Conservation (phyloP, 2,888 invertebrate species). For the Carabus problematicus region DNA sequence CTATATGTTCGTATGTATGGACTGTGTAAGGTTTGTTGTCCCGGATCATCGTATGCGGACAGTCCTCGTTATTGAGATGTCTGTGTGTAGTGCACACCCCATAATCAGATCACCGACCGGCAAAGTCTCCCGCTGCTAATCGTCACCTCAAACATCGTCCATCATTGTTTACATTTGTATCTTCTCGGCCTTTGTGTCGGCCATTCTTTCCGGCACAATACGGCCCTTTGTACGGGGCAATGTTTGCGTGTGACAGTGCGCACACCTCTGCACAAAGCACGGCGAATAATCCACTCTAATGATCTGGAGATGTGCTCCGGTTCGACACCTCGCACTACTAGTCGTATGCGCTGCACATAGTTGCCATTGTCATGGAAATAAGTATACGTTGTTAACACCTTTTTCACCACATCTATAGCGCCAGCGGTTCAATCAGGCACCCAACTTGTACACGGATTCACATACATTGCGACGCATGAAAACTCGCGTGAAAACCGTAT, state of each 20-base stretch:
- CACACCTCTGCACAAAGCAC: not conserved
- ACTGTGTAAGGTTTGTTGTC: no score
- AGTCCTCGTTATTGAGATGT: no score
- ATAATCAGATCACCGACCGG: conserved; percentile 13
- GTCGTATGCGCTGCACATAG: no score
- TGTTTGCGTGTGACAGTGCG: conserved; percentile 13
- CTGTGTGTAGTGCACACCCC: not conserved
- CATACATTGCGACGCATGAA: no score
- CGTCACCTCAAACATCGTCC: conserved; percentile 3
- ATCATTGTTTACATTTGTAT: conserved; percentile 6
- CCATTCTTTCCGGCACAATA: conserved; percentile 8
- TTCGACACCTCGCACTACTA: not conserved
- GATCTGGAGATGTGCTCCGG: conserved; percentile 6
- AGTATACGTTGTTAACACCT: no score
- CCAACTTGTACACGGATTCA: no score
- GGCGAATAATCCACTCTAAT: conserved; percentile 16
- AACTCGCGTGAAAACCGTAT: no score
- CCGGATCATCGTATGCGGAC: no score
- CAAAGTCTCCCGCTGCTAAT: conserved; percentile 7
- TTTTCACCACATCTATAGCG: no score
- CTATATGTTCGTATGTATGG: no score
- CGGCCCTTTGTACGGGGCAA: conserved; percentile 3
- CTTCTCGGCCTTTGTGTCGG: not conserved
- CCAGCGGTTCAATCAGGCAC: no score
- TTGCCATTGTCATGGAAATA: no score